These are phyloP conservation scores for Phaetusa simplex DNA, from an alignment of 2,113 vertebrate species.

Conservation along the genomic window DNA sequence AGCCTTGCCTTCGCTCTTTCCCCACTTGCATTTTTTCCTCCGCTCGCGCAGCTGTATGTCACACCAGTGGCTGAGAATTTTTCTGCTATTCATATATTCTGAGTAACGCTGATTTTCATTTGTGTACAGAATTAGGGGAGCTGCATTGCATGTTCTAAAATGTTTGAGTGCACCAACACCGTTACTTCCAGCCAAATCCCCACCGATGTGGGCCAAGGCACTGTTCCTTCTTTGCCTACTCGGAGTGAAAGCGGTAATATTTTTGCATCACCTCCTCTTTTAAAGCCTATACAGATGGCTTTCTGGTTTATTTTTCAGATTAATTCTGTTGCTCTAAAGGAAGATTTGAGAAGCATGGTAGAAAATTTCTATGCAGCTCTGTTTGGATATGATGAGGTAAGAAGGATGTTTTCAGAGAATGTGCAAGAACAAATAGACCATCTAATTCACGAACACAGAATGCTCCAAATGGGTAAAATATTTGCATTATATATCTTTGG, in stretches of 20 bases:
- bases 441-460: background rate
- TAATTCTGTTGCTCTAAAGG: conserved; percentile 84
- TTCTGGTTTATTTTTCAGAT: conserved; percentile 79
- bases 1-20: background rate
- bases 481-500: background rate
- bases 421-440: background rate
- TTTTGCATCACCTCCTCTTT: background rate
- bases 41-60: background rate
- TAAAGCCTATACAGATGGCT: background rate
- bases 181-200: background rate
- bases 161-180: background rate
- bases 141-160: background rate
- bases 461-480: background rate
- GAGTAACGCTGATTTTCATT: background rate
- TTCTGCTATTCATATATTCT: background rate
- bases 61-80: background rate
- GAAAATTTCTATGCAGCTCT: conserved; percentile 94
- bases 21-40: background rate
- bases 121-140: background rate
- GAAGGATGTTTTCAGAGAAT: background rate
- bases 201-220: no score
- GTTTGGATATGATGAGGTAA: conserved; percentile 98
- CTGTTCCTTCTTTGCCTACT: background rate
- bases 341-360: conserved; percentile 86
- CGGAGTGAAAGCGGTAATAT: background rate